Conservation (phyloP, 1,140 invertebrate genomes). For the Drosophila melanica region DNA sequence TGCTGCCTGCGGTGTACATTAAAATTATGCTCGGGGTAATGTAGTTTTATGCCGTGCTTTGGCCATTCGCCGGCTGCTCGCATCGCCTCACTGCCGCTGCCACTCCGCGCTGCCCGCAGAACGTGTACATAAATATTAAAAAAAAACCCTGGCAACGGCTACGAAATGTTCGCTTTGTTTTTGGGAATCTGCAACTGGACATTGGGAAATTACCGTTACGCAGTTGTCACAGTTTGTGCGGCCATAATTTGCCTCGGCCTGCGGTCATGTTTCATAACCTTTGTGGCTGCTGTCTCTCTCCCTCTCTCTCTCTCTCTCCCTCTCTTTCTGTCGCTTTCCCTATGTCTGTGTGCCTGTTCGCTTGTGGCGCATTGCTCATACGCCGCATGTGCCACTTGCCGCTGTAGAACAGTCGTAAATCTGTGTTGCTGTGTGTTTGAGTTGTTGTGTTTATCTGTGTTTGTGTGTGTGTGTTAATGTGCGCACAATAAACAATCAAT, state of each 20-base stretch:
- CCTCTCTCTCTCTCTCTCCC: constrained; percentile 19
- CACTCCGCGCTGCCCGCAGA: neutral
- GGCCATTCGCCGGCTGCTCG: neutral
- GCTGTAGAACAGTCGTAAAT: constrained; percentile 43
- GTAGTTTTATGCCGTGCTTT: constrained; percentile 66
- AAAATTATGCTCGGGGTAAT: constrained; percentile 75
- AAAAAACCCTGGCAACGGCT: constrained; percentile 19
- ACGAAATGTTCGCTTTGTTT: constrained; percentile 53
- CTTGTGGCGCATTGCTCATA: constrained; percentile 53
- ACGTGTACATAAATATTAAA: constrained; percentile 63
- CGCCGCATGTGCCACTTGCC: constrained; percentile 37
- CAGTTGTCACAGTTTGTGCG: constrained; percentile 70
- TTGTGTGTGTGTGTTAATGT: constrained; percentile 67
- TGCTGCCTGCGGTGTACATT: constrained; percentile 59
- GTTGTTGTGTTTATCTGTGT: constrained; percentile 22
- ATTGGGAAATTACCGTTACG: constrained; percentile 78
- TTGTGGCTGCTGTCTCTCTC: constrained; percentile 37
- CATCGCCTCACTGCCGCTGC: neutral
- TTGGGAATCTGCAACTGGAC: constrained; percentile 55
- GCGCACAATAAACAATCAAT: constrained; percentile 78
- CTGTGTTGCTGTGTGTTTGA: constrained; percentile 38
- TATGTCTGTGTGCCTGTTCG: constrained; percentile 11
- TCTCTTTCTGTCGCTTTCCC: constrained; percentile 4
- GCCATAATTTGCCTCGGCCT: constrained; percentile 66
- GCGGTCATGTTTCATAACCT: constrained; percentile 70